Conservation (phyloP, 1,140 invertebrate species). For the Reticulitermes speratus region DNA sequence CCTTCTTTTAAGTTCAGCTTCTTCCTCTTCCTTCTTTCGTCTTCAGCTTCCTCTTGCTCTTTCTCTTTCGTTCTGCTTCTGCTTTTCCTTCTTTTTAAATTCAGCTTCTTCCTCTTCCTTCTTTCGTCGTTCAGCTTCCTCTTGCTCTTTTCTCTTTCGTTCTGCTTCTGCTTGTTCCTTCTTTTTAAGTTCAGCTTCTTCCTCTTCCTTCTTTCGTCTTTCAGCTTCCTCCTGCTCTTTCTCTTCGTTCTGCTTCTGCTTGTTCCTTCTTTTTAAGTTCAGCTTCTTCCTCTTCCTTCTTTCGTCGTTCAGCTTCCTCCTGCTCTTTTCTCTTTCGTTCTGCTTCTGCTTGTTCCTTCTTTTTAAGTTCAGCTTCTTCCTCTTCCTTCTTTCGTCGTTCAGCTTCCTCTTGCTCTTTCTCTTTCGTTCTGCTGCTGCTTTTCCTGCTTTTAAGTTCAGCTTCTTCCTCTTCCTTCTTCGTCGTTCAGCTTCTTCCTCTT, state of each 20-base stretch:
- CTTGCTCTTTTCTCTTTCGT: background rate
- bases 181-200: background rate
- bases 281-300: background rate
- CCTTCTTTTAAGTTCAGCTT: conserved; percentile 17
- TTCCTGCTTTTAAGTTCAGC: background rate
- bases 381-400: background rate
- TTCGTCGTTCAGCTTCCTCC: background rate
- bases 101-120: conserved; percentile 30
- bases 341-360: background rate
- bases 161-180: background rate
- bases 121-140: background rate
- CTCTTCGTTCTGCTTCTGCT: background rate
- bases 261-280: too few relatives aligned
- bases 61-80: conserved; percentile 25
- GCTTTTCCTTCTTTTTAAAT: background rate
- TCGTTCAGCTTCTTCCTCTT: background rate
- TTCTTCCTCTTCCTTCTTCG: background rate
- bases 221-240: conserved; percentile 22
- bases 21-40: conserved; percentile 20
- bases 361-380: background rate
- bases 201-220: background rate
- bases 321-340: too few relatives aligned
- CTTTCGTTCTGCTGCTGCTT: conserved; percentile 14
- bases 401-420: background rate
- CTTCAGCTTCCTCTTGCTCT: background rate